These are phyloP conservation scores for Gnathonemus echidnorhynchus DNA, from an alignment of 2,113 vertebrate genomes.

Conservation along the genomic window DNA sequence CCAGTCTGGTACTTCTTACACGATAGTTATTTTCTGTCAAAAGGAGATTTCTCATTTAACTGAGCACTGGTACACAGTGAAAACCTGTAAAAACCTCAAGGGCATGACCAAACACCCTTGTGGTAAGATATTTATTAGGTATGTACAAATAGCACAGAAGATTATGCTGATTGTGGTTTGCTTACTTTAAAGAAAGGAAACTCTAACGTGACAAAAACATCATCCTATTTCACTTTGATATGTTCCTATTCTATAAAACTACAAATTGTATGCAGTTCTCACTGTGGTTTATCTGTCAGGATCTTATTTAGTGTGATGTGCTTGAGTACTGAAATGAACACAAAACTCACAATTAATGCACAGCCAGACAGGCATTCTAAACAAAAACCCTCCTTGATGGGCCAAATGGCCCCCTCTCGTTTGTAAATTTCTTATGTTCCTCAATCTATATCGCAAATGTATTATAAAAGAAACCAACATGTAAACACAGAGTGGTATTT, in stretches of 20 bases:
- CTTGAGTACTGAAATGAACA: neutral
- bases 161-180: neutral
- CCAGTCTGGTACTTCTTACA: neutral
- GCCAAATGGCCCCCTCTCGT: no score
- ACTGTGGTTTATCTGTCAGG: neutral
- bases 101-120: conserved; percentile 7
- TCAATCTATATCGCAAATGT: neutral
- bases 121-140: conserved; percentile 13
- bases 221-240: conserved; percentile 23
- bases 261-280: neutral
- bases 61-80: neutral
- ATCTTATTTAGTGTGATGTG: neutral
- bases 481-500: neutral
- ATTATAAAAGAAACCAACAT: neutral
- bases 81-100: neutral
- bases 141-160: conserved; percentile 17
- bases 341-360: neutral
- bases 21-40: neutral
- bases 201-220: neutral
- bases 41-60: neutral
- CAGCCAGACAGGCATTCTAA: neutral
- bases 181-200: neutral
- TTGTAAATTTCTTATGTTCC: no score
- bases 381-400: neutral
- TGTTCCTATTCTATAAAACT: conserved; percentile 17